These are phyloP conservation scores for Bombus sylvicola DNA, from an alignment of 1,140 invertebrate genomes.

Conservation along the genomic window DNA sequence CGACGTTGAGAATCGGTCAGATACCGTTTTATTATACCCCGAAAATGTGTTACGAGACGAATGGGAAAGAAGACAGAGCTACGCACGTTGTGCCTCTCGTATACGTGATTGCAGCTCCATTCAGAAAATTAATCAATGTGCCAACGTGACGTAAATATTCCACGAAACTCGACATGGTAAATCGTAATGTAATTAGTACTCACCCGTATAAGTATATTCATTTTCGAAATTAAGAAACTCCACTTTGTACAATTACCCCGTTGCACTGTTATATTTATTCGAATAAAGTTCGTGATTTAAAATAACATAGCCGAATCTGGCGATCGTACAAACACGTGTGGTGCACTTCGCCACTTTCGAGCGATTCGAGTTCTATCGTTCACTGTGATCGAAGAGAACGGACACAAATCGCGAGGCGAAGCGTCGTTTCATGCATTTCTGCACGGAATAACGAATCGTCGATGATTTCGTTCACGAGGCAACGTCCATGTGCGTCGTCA, in stretches of 20 bases:
- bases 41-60: background rate
- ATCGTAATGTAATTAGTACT: background rate
- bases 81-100: background rate
- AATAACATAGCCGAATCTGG: background rate
- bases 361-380: background rate
- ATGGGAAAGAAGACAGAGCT: background rate
- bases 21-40: background rate
- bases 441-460: background rate
- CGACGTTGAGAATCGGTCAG: background rate
- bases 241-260: background rate
- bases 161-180: too few relatives aligned
- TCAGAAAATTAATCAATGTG: too few relatives aligned
- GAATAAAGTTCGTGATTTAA: background rate
- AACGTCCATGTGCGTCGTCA: background rate
- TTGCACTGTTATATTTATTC: background rate
- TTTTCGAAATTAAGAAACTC: background rate
- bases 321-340: too few relatives aligned
- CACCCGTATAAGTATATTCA: constrained; percentile 18
- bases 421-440: background rate
- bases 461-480: background rate
- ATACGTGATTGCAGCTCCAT: background rate
- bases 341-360: background rate
- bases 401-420: background rate
- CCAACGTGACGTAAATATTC: background rate
- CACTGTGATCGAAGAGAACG: background rate